A percentile compares a stretch with the other conserved stretches of the same genome.
Evolutionary conservation across 2,113 vertebrate genomes (phyloP).

Genomic region (Eulemur macaco): DNA sequence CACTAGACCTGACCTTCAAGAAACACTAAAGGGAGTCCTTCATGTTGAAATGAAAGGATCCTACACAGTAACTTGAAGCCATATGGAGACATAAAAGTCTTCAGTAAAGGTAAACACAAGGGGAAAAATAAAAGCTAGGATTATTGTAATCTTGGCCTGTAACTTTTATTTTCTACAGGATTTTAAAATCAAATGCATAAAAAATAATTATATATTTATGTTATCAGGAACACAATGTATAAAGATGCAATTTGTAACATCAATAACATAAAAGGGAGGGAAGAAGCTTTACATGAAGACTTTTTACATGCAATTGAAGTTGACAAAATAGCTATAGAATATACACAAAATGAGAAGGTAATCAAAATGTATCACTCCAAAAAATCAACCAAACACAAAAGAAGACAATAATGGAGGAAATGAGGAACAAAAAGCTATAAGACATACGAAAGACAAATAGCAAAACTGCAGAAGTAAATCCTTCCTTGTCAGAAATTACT

Average conservation of each 20-base stretch:
- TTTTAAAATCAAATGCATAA: background rate
- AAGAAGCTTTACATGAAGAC: background rate
- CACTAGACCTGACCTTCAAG: background rate
- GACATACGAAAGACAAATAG: background rate
- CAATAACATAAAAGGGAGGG: background rate
- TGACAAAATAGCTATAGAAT: background rate
- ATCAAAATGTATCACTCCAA: background rate
- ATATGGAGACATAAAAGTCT: background rate
- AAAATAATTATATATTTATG: background rate
- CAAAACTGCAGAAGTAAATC: background rate
- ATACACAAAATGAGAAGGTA: conserved; percentile 2
- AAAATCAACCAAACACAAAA: background rate
- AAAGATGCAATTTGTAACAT: background rate
- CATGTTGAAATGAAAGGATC: background rate
- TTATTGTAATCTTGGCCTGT: background rate
- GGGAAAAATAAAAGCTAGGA: background rate
- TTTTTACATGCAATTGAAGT: background rate
- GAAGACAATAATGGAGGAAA: background rate
- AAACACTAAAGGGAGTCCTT: background rate
- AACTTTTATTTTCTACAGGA: background rate
- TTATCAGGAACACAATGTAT: background rate
- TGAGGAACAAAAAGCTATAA: background rate
- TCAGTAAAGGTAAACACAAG: background rate
- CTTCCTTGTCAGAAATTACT: background rate
- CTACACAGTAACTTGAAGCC: background rate